phyloP scores from a whole-genome alignment of 37 sponge, comb jelly and placozoan species.

The Mnemiopsis leidyi region DNA sequence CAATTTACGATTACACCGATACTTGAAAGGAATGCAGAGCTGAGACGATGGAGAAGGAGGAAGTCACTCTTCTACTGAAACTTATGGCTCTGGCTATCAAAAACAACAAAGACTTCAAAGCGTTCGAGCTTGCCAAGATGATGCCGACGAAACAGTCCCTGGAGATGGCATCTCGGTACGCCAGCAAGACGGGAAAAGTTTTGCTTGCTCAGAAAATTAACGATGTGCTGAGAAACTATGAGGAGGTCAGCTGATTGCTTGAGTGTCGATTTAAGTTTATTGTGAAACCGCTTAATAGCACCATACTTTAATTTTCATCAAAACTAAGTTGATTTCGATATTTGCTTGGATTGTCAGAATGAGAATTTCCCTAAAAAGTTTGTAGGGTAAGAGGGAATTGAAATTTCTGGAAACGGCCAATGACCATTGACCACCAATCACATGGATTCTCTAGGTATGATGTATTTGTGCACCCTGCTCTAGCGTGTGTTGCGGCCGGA shows the following conservation, averaged over 20 bases:
- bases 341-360: too few species aligned
- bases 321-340: too few species aligned
- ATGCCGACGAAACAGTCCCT: slow-evolving; percentile 45
- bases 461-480: too few species aligned
- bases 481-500: not conserved
- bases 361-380: too few species aligned
- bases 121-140: slow-evolving; percentile 63
- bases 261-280: too few species aligned
- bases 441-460: too few species aligned
- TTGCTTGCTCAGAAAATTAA: slow-evolving; percentile 44
- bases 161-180: slow-evolving; percentile 60
- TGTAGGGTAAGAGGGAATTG: too few species aligned
- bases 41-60: slow-evolving; percentile 3
- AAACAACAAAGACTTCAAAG: slow-evolving; percentile 47
- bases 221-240: slow-evolving; percentile 35
- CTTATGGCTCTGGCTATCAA: slow-evolving; percentile 50
- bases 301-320: too few species aligned
- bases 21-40: slow-evolving; percentile 10
- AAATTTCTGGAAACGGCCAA: too few species aligned
- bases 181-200: slow-evolving; percentile 20
- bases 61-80: slow-evolving; percentile 59
- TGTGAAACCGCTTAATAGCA: too few species aligned
- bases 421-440: too few species aligned
- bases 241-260: slow-evolving; percentile 27
- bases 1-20: not conserved